A percentile compares a stretch with the other conserved stretches of the same genome.
Evolutionary conservation across 2,113 vertebrate genomes (phyloP).

Genomic region (Oenanthe oenanthe): DNA sequence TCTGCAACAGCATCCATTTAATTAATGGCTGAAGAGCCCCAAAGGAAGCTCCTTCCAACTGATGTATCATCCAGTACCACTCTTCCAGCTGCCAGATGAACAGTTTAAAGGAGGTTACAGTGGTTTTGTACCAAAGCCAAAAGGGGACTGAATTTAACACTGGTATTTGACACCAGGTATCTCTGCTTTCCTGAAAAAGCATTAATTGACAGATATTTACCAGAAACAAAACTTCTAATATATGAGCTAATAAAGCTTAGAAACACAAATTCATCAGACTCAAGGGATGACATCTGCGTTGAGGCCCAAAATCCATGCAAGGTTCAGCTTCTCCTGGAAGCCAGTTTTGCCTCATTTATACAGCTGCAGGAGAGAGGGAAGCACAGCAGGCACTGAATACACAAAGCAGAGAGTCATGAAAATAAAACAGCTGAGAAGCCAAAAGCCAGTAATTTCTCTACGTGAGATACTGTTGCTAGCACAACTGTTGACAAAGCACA

Average conservation of each 20-base stretch:
- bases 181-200: neutral
- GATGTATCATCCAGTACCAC: neutral
- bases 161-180: neutral
- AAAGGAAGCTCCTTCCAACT: neutral
- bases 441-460: neutral
- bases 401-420: neutral
- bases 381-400: neutral
- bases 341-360: neutral
- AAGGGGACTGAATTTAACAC: neutral
- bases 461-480: neutral
- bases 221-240: neutral
- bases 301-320: neutral
- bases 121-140: neutral
- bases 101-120: neutral
- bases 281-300: neutral
- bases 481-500: neutral
- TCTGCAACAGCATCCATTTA: neutral
- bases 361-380: neutral
- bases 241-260: neutral
- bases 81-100: neutral
- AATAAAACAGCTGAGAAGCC: neutral
- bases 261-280: neutral
- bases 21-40: neutral
- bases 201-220: neutral
- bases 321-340: neutral